These are phyloP conservation scores for Melieria crassipennis DNA, from an alignment of 2,888 invertebrate genomes.

Conservation along the genomic window DNA sequence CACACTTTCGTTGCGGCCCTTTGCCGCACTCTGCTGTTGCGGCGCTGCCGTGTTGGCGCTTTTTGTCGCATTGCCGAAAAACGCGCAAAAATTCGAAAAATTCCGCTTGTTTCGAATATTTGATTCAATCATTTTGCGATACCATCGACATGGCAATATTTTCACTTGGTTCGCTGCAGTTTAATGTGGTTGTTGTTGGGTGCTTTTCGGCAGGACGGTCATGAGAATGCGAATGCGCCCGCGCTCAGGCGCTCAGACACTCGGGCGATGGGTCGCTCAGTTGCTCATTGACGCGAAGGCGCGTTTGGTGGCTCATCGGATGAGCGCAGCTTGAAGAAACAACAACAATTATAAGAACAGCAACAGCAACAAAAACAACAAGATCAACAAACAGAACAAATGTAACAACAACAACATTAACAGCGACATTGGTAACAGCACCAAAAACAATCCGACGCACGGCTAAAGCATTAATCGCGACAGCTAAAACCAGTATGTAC, in stretches of 20 bases:
- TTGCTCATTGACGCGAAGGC: not conserved
- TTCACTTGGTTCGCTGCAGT: slow-evolving; percentile 17
- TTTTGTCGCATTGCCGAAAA: slow-evolving; percentile 4
- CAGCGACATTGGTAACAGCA: too few relatives aligned
- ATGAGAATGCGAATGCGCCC: not conserved
- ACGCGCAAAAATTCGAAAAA: slow-evolving; percentile 32
- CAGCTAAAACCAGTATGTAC: not conserved
- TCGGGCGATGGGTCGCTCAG: not conserved
- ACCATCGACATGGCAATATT: slow-evolving; percentile 36
- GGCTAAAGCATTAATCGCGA: too few relatives aligned
- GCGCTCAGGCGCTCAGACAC: not conserved
- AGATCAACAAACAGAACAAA: not conserved
- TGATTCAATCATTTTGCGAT: slow-evolving; percentile 40
- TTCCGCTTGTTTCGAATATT: slow-evolving; percentile 36
- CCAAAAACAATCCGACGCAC: too few relatives aligned
- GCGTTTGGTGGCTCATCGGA: not conserved
- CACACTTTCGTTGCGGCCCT: too few relatives aligned
- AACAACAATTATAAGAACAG: slow-evolving; percentile 10
- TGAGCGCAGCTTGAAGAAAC: too few relatives aligned
- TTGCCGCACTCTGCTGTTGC: too few relatives aligned
- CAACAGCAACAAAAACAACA: slow-evolving; percentile 5
- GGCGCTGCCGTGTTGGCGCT: not conserved
- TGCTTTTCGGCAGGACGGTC: not conserved
- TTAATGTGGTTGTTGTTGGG: not conserved
- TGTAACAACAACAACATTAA: not conserved